Evolutionary conservation across 2,113 vertebrate genomes (phyloP), one percentile per base, ranked within the genome.

Genomic region (Pica pica): DNA sequence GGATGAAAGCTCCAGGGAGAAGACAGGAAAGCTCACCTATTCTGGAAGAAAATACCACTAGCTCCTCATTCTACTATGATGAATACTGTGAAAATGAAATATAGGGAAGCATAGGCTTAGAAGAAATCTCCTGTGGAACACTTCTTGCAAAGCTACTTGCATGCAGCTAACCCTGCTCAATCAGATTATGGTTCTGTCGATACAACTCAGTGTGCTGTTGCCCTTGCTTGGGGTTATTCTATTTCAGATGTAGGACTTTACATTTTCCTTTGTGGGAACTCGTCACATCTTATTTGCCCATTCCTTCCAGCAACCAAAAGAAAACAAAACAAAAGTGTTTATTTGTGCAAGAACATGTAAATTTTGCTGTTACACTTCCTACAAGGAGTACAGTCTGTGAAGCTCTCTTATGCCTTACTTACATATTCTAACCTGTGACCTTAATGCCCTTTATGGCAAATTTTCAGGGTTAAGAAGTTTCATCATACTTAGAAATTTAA

Each of bases 11-110:
- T 83, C 22, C 49, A 69, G 52, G 11, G 73, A 24, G 17, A 79
- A 89, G 44, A 71, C 9, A 35, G 13, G 33, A 57, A 57, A 57
- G 9, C 6, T 57, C 3, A 2, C 8, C 2, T 0, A 0, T 75
- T 84, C 56, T 73, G 47, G 60, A 94, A 81, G 56, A 78, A 63
- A 37, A n/a, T 59, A 33, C 9, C 7, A 26, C 31, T 37, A 69
- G 3, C 4, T 79, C 31, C 30, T 77, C 37, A 55, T 80, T 13
- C 57, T 57, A 61, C 20, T 52, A 0, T 23, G 33, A 68, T 18
- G 87, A 91, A 64, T 47, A 52, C 16, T 10, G 11, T 55, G 30
- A 57, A 82, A 78, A 93, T 12, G 19, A 74, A 94, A 70, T 60
- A 37, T 2, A 33, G 10, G 10, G 26, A 39, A 75, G 13, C 2